A percentile compares a stretch with the other conserved stretches of the same genome.
These are phyloP conservation scores for Apostichopus japonicus DNA, from an alignment of 35 echinoderm and acorn worm genomes.

Conservation along the genomic window DNA sequence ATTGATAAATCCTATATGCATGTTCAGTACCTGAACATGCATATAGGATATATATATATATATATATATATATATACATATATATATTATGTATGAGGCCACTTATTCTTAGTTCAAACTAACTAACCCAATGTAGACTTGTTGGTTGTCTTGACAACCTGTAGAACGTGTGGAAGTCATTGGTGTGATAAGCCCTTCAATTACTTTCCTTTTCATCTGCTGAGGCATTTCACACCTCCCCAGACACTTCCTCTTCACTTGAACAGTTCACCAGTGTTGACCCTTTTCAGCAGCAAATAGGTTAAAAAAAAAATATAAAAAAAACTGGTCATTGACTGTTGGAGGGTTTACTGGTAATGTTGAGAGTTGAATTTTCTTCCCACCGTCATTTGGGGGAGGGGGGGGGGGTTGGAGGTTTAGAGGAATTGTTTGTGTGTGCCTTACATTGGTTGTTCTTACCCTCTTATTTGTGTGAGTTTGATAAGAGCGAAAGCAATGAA, in stretches of 20 bases:
- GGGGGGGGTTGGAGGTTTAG: not conserved
- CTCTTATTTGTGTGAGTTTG: not conserved
- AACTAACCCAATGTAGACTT: not conserved
- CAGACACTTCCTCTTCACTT: constrained; percentile 21
- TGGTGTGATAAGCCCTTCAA: not conserved
- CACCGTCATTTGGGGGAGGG: not conserved
- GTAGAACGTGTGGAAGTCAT: not conserved
- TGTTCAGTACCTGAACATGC: no score
- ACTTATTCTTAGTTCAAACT: no score
- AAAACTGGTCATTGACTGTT: constrained; percentile 17
- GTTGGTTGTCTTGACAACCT: constrained; percentile 23
- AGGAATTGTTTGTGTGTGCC: not conserved
- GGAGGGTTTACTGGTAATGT: not conserved
- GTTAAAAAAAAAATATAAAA: constrained; percentile 9
- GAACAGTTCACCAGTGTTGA: not conserved
- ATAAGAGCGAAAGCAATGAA: no score
- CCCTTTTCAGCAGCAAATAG: not conserved
- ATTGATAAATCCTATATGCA: no score
- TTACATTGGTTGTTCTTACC: not conserved
- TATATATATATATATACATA: no score
- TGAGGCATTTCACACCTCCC: constrained; percentile 43
- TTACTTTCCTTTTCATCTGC: constrained; percentile 18
- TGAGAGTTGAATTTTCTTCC: not conserved
- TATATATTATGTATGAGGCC: no score
- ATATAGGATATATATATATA: no score